Evolutionary conservation across 2,797 vertebrate species (phyloP).

Genomic region (Poecilia wingei): DNA sequence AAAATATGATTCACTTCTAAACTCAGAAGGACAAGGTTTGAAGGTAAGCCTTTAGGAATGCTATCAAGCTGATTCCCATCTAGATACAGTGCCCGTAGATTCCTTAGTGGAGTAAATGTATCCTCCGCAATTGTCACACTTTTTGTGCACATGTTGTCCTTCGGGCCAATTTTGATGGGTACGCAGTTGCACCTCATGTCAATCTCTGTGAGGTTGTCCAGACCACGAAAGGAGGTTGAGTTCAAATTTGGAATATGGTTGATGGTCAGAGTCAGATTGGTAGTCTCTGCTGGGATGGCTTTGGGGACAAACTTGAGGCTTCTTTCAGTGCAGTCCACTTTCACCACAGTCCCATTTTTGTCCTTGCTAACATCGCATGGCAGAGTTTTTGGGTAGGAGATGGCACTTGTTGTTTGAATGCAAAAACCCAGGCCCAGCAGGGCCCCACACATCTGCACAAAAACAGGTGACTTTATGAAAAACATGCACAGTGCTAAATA

Average conservation of each 20-base stretch:
- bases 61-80: constrained; percentile 90
- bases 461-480: constrained; percentile 48
- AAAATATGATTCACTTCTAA: constrained; percentile 91
- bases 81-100: constrained; percentile 87
- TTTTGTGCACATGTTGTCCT: constrained; percentile 82
- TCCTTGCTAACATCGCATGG: constrained; percentile 85
- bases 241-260: constrained; percentile 88
- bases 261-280: constrained; percentile 94
- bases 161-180: constrained; percentile 87
- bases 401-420: constrained; percentile 54
- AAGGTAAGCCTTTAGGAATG: constrained; percentile 88
- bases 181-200: constrained; percentile 96
- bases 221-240: constrained; percentile 80
- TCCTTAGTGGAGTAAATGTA: constrained; percentile 82
- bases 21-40: constrained; percentile 86
- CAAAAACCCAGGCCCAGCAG: constrained; percentile 52
- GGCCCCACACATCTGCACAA: constrained; percentile 53
- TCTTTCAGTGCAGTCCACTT: constrained; percentile 88
- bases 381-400: constrained; percentile 89
- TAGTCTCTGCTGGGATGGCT: constrained; percentile 87
- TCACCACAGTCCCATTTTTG: constrained; percentile 67
- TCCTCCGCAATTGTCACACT: constrained; percentile 75
- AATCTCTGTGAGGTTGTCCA: constrained; percentile 88
- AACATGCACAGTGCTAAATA: constrained; percentile 8
- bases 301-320: constrained; percentile 80